These are phyloP conservation scores for Epizoanthus scotinus DNA, from an alignment of 92 coral and sea anemone genomes.

Conservation along the genomic window DNA sequence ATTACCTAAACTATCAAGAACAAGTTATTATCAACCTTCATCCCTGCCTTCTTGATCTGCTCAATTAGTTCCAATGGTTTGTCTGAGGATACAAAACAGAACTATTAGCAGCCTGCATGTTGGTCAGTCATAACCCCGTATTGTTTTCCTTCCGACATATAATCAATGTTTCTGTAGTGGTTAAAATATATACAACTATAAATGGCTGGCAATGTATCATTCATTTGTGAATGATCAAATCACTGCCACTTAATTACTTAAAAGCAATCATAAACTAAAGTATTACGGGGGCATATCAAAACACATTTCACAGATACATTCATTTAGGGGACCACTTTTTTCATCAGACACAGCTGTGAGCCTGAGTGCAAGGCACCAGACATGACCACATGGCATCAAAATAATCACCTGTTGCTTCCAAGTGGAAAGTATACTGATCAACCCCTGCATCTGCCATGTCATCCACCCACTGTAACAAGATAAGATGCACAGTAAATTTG, in stretches of 20 bases:
- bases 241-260: too few species aligned
- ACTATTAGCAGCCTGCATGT: neutral
- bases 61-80: slow-evolving; percentile 90
- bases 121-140: neutral
- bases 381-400: neutral
- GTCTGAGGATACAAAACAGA: slow-evolving; percentile 45
- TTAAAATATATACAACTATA: neutral
- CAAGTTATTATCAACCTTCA: slow-evolving; percentile 69
- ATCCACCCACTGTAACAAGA: slow-evolving; percentile 84
- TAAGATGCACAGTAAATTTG: neutral
- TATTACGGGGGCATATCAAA: too few species aligned
- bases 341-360: neutral
- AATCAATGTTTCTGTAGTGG: too few species aligned
- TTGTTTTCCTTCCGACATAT: too few species aligned
- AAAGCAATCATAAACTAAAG: too few species aligned
- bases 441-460: slow-evolving; percentile 99
- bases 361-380: too few species aligned
- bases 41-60: slow-evolving; percentile 90
- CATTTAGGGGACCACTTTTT: neutral
- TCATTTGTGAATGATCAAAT: neutral
- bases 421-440: slow-evolving; percentile 92
- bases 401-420: slow-evolving; percentile 87
- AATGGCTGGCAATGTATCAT: neutral
- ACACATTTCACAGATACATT: too few species aligned
- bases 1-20: neutral